These are phyloP conservation scores for Gobio gobio DNA, from an alignment of 2,113 vertebrate species.

Conservation along the genomic window DNA sequence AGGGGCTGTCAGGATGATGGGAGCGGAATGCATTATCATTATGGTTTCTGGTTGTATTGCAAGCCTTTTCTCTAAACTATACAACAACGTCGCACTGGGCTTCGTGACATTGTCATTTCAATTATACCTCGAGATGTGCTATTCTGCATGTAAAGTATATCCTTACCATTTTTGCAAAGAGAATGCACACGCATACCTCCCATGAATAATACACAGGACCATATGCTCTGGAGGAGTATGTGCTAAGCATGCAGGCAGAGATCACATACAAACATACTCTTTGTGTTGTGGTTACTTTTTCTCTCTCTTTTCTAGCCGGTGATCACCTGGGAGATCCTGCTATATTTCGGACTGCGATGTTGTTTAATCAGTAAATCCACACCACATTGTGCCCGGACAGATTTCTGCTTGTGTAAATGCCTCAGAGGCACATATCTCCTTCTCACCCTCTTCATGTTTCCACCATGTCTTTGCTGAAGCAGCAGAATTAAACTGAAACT, in stretches of 20 bases:
- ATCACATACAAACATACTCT: neutral
- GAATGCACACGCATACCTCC: neutral
- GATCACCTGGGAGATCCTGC: neutral
- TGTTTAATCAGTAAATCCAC: slow-evolving; percentile 7
- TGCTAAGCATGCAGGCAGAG: slow-evolving; percentile 21
- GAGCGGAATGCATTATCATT: slow-evolving; percentile 37
- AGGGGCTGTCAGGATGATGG: slow-evolving; percentile 45
- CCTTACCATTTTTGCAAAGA: neutral
- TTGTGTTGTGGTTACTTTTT: neutral
- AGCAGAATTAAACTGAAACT: slow-evolving; percentile 57
- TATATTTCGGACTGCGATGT: neutral
- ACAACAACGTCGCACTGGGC: neutral
- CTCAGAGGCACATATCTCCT: neutral
- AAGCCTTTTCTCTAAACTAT: slow-evolving; percentile 27
- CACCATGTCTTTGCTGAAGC: slow-evolving; percentile 48
- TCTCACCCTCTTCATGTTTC: neutral
- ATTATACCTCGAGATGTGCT: slow-evolving; percentile 19
- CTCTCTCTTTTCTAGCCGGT: neutral
- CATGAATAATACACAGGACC: slow-evolving; percentile 31
- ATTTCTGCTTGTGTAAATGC: neutral
- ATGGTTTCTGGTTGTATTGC: slow-evolving; percentile 39
- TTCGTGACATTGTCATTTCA: slow-evolving; percentile 23
- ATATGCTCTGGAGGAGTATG: slow-evolving; percentile 46
- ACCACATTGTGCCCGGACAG: neutral
- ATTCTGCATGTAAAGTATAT: slow-evolving; percentile 25